These are phyloP conservation scores for Alentia gelatinosa DNA, from an alignment of 2,888 invertebrate genomes.

Conservation along the genomic window DNA sequence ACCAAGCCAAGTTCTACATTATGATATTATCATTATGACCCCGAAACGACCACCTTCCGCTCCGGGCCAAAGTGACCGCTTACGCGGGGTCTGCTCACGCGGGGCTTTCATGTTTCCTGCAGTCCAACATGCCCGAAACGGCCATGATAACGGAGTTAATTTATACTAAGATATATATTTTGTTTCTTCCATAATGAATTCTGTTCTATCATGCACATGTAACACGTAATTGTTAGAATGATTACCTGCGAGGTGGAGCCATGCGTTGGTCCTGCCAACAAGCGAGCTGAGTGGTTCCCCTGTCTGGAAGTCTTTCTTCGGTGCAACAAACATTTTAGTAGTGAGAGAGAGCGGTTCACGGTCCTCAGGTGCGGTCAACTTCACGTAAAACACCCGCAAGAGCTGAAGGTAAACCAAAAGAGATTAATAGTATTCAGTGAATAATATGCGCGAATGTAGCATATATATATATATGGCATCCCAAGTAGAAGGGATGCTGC, in stretches of 20 bases:
- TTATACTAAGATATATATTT: background rate
- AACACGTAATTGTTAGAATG: background rate
- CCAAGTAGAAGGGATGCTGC: no score
- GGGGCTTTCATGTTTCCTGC: background rate
- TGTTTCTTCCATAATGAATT: no score
- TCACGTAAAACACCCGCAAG: background rate
- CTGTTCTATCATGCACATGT: background rate
- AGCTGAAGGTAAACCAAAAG: background rate
- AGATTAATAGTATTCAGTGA: no score
- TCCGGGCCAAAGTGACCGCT: no score
- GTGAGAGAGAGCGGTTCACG: background rate
- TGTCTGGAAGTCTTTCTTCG: background rate
- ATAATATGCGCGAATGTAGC: no score
- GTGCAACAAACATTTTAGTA: background rate
- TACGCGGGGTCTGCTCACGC: background rate
- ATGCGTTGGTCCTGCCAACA: background rate
- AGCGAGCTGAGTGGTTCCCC: background rate
- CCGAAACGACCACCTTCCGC: no score
- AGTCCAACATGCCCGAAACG: background rate
- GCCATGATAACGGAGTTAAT: background rate
- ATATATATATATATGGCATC: no score
- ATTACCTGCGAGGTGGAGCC: background rate
- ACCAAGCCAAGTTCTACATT: no score
- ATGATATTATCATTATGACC: no score
- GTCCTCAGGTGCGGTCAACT: background rate